phyloP scores from a whole-genome alignment of 2,113 vertebrate species.

The Prunella himalayana region DNA sequence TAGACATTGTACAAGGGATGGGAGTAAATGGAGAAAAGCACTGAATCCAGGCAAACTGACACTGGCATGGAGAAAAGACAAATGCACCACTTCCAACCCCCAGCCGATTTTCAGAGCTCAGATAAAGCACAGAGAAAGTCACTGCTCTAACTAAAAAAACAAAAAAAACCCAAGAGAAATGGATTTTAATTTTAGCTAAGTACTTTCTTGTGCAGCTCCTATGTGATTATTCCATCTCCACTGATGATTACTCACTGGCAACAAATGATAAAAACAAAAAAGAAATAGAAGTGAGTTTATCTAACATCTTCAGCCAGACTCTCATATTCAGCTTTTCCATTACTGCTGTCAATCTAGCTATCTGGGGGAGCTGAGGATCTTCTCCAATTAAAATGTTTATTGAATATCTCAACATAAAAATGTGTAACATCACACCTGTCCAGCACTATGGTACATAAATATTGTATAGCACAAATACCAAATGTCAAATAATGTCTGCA shows the following conservation, averaged over 20 bases:
- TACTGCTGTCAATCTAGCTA: neutral
- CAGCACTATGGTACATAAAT: neutral
- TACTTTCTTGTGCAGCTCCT: neutral
- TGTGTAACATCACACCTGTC: neutral
- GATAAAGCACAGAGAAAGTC: neutral
- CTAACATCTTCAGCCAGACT: neutral
- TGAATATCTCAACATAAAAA: neutral
- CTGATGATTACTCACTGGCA: neutral
- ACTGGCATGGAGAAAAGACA: neutral
- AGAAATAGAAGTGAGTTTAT: no score
- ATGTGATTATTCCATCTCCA: neutral
- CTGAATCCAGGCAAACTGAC: neutral
- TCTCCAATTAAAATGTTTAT: neutral
- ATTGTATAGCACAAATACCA: neutral
- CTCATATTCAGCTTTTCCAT: neutral
- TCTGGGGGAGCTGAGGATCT: neutral
- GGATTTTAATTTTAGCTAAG: neutral
- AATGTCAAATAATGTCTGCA: neutral
- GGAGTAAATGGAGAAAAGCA: neutral
- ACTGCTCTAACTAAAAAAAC: neutral
- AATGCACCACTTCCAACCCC: accelerated
- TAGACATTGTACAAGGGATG: neutral
- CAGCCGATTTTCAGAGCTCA: accelerated
- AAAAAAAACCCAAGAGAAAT: neutral
- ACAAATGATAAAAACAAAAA: neutral